A percentile compares a stretch with the other conserved stretches of the same genome.
These are phyloP conservation scores for Papilio helenus DNA, from an alignment of 1,140 invertebrate genomes.

Conservation along the genomic window DNA sequence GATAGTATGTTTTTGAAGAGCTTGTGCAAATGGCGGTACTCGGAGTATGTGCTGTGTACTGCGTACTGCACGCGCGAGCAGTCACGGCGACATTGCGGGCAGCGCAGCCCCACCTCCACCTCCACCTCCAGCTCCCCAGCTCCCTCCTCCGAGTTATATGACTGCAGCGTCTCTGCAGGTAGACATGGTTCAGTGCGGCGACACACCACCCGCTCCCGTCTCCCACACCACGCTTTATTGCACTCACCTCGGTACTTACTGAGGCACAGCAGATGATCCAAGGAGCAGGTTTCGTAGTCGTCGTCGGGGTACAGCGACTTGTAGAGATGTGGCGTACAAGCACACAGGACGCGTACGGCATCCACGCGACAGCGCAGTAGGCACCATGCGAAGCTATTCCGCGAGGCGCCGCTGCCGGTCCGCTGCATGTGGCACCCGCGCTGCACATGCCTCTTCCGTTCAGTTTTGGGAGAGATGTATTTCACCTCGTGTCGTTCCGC, in stretches of 20 bases:
- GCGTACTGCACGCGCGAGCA: slow-evolving; percentile 48
- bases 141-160: slow-evolving; percentile 47
- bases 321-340: slow-evolving; percentile 52
- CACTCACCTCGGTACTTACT: slow-evolving; percentile 56
- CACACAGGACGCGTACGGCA: slow-evolving; percentile 51
- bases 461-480: not conserved
- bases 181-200: not conserved
- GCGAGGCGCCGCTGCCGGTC: not conserved
- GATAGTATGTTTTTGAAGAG: slow-evolving; percentile 42
- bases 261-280: slow-evolving; percentile 54
- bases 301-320: slow-evolving; percentile 26
- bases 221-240: not conserved
- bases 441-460: slow-evolving; percentile 36
- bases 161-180: slow-evolving; percentile 52
- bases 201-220: not conserved
- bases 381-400: slow-evolving; percentile 45
- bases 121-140: slow-evolving; percentile 50
- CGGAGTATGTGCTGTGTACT: slow-evolving; percentile 32
- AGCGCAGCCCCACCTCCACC: slow-evolving; percentile 44
- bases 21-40: slow-evolving; percentile 25
- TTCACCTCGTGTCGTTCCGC: not conserved
- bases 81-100: slow-evolving; percentile 50
- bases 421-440: slow-evolving; percentile 46
- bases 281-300: slow-evolving; percentile 46
- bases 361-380: slow-evolving; percentile 51